phyloP scores from a whole-genome alignment of 2,888 invertebrate genomes.

The Idaea aversata region DNA sequence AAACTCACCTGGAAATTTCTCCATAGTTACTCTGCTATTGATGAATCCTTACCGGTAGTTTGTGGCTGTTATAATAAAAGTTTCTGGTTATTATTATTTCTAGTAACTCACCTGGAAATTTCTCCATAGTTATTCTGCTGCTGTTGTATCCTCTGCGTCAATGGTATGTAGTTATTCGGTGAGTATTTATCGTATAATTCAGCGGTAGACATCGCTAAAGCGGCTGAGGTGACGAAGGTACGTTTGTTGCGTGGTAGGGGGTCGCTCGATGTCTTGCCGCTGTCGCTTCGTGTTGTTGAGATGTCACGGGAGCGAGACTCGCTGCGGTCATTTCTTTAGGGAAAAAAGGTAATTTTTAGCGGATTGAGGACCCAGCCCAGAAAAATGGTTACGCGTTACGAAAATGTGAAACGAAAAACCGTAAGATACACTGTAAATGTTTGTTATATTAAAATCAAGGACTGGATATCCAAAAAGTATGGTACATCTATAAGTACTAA shows the following conservation, averaged over 20 bases:
- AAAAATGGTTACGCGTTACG: too few relatives aligned
- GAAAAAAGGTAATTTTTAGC: neutral
- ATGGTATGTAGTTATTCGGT: conserved; percentile 86
- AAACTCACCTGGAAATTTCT: conserved; percentile 49
- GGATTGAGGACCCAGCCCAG: too few relatives aligned
- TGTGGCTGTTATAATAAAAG: neutral
- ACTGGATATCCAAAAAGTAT: too few relatives aligned
- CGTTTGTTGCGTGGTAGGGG: conserved; percentile 60
- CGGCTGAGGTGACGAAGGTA: conserved; percentile 71
- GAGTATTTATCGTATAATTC: conserved; percentile 89
- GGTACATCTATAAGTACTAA: too few relatives aligned
- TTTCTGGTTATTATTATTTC: neutral
- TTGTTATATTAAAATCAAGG: too few relatives aligned
- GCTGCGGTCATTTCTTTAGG: conserved; percentile 66
- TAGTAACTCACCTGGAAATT: conserved; percentile 39
- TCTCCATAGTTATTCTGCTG: conserved; percentile 58
- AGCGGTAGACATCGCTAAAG: conserved; percentile 81
- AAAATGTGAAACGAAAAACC: too few relatives aligned
- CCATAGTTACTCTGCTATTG: too few relatives aligned
- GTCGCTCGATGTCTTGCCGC: conserved; percentile 67
- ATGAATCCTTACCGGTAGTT: too few relatives aligned
- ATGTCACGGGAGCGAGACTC: conserved; percentile 78
- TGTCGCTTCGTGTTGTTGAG: conserved; percentile 78
- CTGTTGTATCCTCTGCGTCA: conserved; percentile 67
- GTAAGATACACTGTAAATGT: too few relatives aligned